Evolutionary conservation across 2,797 vertebrate species (phyloP).

Genomic region (Anisognathus igniventris): DNA sequence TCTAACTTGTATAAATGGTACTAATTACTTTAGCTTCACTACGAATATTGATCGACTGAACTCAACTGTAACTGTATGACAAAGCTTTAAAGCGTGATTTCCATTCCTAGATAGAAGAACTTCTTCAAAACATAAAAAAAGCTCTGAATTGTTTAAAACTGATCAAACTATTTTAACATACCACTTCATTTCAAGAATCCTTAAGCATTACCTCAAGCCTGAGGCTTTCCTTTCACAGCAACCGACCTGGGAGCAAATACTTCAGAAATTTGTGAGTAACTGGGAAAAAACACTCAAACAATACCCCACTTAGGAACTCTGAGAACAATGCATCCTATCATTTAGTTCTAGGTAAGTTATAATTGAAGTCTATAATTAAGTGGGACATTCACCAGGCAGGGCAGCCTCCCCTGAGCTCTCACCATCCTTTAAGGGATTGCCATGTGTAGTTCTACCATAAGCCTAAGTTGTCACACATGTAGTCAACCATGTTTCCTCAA

Average conservation of each 20-base stretch:
- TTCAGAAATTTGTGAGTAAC: neutral
- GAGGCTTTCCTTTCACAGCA: neutral
- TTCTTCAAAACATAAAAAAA: neutral
- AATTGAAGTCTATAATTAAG: neutral
- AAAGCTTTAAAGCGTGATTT: neutral
- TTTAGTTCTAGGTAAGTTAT: neutral
- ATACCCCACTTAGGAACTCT: neutral
- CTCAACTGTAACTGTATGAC: neutral
- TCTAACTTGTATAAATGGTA: neutral
- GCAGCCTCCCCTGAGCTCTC: neutral
- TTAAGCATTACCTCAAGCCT: neutral
- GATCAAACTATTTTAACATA: neutral
- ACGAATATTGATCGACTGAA: neutral
- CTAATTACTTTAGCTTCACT: neutral
- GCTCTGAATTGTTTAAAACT: neutral
- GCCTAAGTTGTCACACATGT: neutral
- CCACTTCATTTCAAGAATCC: neutral
- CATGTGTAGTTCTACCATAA: neutral
- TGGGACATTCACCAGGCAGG: neutral
- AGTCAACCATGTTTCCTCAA: neutral
- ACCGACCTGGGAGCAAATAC: neutral
- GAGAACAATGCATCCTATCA: neutral
- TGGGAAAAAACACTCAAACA: neutral
- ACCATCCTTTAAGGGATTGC: neutral
- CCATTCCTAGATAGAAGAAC: neutral